These are phyloP conservation scores for Standfussiana lucernea DNA, from an alignment of 2,888 invertebrate genomes.

Conservation along the genomic window DNA sequence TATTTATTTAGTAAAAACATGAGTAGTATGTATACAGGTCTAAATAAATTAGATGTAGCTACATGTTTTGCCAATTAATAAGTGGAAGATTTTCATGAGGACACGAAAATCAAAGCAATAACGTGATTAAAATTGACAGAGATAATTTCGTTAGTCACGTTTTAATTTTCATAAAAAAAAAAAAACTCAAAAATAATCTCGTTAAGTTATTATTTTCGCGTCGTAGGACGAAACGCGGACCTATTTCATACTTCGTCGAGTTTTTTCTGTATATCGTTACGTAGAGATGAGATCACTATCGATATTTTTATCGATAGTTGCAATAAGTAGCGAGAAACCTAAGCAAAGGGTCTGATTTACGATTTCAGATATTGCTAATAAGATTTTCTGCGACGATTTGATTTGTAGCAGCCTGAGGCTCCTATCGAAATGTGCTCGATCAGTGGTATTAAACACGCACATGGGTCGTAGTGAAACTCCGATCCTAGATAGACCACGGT, in stretches of 20 bases:
- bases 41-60: too few species aligned
- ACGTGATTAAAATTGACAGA: constrained; percentile 55
- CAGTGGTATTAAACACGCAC: not conserved
- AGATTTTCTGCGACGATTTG: not conserved
- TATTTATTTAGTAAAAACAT: too few species aligned
- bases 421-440: not conserved
- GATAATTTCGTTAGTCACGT: constrained; percentile 41
- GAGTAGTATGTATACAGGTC: too few species aligned
- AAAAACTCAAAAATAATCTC: constrained; percentile 20
- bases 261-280: constrained; percentile 18
- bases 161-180: constrained; percentile 34
- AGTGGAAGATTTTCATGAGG: constrained; percentile 18
- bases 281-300: not conserved
- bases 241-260: not conserved
- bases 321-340: not conserved
- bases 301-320: constrained; percentile 18
- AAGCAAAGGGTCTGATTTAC: constrained; percentile 20
- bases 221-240: not conserved
- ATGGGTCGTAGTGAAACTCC: not conserved
- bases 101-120: constrained; percentile 19
- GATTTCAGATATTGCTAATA: not conserved
- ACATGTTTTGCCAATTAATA: too few species aligned
- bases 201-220: constrained; percentile 26
- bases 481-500: not conserved
- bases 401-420: not conserved